Conservation (phyloP, 2,888 invertebrate species). For the Polymixis lichenea region DNA sequence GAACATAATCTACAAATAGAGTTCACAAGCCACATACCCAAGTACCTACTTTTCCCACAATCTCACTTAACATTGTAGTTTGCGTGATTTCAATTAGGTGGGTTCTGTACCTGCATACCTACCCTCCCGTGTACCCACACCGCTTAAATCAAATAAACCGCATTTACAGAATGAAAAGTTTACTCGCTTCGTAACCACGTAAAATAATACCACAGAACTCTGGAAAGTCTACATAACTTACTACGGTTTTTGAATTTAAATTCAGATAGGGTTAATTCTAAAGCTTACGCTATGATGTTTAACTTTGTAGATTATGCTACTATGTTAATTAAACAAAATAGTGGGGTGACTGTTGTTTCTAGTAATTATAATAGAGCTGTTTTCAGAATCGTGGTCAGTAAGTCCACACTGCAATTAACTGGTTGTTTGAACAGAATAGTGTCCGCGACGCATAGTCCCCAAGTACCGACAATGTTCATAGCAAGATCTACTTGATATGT, state of each 20-base stretch:
- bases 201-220: slow-evolving; percentile 78
- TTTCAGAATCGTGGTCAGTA: background rate
- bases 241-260: slow-evolving; percentile 76
- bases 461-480: background rate
- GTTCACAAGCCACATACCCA: slow-evolving; percentile 36
- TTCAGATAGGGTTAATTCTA: slow-evolving; percentile 71
- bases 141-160: slow-evolving; percentile 78
- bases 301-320: slow-evolving; percentile 35
- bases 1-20: slow-evolving; percentile 11
- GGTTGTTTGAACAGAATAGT: background rate
- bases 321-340: slow-evolving; percentile 53
- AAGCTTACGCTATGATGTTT: slow-evolving; percentile 68
- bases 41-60: slow-evolving; percentile 45
- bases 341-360: slow-evolving; percentile 34
- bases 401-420: background rate
- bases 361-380: slow-evolving; percentile 17
- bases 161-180: slow-evolving; percentile 78
- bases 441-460: background rate
- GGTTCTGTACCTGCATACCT: slow-evolving; percentile 55
- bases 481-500: too few species aligned
- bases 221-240: slow-evolving; percentile 74
- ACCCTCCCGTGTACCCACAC: slow-evolving; percentile 61
- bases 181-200: slow-evolving; percentile 75
- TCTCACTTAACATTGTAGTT: slow-evolving; percentile 68
- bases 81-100: slow-evolving; percentile 73